A percentile compares a stretch with the other conserved stretches of the same genome.
These are phyloP conservation scores for Tenthredo livida DNA, from an alignment of 2,888 invertebrate genomes.

Conservation along the genomic window DNA sequence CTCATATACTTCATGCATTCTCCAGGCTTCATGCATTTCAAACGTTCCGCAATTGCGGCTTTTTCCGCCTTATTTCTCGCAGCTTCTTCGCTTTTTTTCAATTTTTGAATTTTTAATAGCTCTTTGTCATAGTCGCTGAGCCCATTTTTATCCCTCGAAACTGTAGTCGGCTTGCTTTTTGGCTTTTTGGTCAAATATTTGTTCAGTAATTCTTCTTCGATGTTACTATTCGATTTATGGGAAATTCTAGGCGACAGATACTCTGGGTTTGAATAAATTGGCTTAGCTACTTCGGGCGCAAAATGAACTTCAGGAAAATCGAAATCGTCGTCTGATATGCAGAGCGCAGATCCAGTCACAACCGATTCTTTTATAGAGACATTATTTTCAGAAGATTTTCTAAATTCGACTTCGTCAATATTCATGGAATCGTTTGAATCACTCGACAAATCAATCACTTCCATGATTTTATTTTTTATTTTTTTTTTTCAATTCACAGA, in stretches of 20 bases:
- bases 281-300: neutral
- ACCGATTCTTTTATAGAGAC: neutral
- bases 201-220: conserved; percentile 33
- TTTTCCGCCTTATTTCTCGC: conserved; percentile 64
- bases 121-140: conserved; percentile 34
- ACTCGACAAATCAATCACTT: conserved; percentile 55
- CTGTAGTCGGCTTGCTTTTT: neutral
- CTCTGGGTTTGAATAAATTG: neutral
- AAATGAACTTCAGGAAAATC: conserved; percentile 63
- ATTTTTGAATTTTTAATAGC: conserved; percentile 52
- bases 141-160: conserved; percentile 41
- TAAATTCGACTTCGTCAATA: too few species aligned
- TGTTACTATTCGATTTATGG: neutral
- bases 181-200: conserved; percentile 37
- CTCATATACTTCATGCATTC: conserved; percentile 70
- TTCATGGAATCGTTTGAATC: conserved; percentile 60
- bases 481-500: neutral
- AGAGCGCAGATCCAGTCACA: neutral
- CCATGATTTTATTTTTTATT: conserved; percentile 12
- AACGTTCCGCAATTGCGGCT: conserved; percentile 62
- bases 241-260: neutral
- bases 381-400: neutral
- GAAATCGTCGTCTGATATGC: conserved; percentile 52
- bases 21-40: conserved; percentile 66
- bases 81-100: conserved; percentile 57